Base-by-base conservation (phyloP, 2,113 vertebrate genomes). In the Cinclus mexicanus region DNA sequence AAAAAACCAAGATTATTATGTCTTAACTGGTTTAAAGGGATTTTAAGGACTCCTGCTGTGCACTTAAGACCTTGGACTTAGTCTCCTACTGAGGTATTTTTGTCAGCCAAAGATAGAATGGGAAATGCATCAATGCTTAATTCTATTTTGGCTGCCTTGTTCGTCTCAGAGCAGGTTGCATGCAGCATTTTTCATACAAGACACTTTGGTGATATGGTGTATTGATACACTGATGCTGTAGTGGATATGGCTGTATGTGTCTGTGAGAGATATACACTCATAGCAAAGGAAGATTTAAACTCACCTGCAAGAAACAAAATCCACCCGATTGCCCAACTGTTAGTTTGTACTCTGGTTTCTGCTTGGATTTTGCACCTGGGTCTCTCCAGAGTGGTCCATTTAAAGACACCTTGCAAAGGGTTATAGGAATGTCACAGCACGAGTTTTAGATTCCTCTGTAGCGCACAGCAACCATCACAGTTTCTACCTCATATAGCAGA, bases 191-290 rank as follows among this genome's bases (percentile, higher is more conserved):
- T 24, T 83, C 2, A 2, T 59, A n/a, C 6, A 39, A 46, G 18
- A 14, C 20, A 6, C 25, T 63, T 67, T 47, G 47, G 23, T n/a
- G 47, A 26, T 22, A 17, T 0, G 0, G 12, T 8, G 1, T 47
- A 21, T 24, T 19, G 25, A 41, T 23, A n/a, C n/a, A 39, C 14
- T 2, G 23, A 64, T 76, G 14, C 12, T 56, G 9, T 1, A 44
- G 56, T 15, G 68, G 19, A 19, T 65, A 29, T 12, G 37, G 49
- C 12, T 76, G 5, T 33, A 22, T 11, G 17, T 21, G 13, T 68
- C n/a, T 75, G 5, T 53, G 83, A 46, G 9, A 81, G 18, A 70
- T 13, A 49, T 11, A 52, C 12, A 41, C 5, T 9, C 41, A 20
- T 0, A 47, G 63, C 14, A 55, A 87, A 37, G 52, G 52, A 50